These are phyloP conservation scores for Gorilla gorilla DNA, from an alignment of 2,113 vertebrate genomes.

Conservation along the genomic window DNA sequence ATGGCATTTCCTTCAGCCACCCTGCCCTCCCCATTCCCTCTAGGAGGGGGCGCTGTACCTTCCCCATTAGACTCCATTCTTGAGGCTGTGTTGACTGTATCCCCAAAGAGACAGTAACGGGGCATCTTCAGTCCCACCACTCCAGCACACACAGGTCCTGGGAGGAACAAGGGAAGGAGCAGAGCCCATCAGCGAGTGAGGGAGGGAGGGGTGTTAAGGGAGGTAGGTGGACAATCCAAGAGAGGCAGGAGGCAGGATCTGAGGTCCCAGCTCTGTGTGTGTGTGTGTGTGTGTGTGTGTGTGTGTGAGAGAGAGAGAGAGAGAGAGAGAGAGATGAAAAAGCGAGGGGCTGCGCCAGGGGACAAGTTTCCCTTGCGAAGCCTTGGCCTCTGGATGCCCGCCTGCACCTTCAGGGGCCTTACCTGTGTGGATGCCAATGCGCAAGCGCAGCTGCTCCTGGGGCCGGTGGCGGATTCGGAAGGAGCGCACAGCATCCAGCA, in stretches of 20 bases:
- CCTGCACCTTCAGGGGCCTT: accelerated
- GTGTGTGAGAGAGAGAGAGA: not conserved
- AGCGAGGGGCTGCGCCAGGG: not conserved
- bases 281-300: not conserved
- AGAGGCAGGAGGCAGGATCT: not conserved
- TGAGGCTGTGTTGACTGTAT: constrained; percentile 95
- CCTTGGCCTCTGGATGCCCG: not conserved
- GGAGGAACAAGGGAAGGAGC: not conserved
- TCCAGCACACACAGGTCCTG: constrained; percentile 93
- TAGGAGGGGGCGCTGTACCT: constrained; percentile 80
- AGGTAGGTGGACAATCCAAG: too few species aligned
- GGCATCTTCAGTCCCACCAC: constrained; percentile 97
- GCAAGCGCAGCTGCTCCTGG: constrained; percentile 88
- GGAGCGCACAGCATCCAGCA: constrained; percentile 91
- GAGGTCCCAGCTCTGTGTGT: not conserved
- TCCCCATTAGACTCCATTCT: constrained; percentile 95
- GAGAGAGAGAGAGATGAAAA: accelerated
- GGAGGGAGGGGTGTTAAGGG: not conserved
- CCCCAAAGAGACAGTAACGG: constrained; percentile 94
- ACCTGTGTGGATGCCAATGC: constrained; percentile 95
- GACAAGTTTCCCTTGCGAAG: not conserved
- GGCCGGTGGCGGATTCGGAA: constrained; percentile 93
- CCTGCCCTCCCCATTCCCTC: not conserved
- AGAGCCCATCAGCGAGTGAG: not conserved
- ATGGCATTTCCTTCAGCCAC: not conserved